Evolutionary conservation across 2,113 vertebrate species (phyloP).

Genomic region (Mellivora capensis): DNA sequence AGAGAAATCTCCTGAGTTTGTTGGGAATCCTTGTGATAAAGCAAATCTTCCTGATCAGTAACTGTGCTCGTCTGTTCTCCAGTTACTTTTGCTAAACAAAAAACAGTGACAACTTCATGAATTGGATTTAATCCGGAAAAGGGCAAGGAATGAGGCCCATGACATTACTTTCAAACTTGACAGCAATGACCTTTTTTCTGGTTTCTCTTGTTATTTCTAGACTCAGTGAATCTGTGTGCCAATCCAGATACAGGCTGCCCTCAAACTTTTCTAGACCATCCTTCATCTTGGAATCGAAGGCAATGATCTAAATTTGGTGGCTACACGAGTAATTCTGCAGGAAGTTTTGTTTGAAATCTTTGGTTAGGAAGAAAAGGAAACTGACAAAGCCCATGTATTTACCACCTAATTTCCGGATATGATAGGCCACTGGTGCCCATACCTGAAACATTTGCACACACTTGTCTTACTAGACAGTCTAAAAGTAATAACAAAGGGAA

Average conservation of each 20-base stretch:
- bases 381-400: background rate
- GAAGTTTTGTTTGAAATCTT: background rate
- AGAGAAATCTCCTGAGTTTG: background rate
- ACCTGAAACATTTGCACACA: background rate
- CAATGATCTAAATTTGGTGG: background rate
- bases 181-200: background rate
- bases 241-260: background rate
- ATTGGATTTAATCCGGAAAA: background rate
- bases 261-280: background rate
- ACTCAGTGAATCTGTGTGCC: background rate
- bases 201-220: background rate
- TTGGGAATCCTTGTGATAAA: background rate
- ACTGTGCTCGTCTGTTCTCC: background rate
- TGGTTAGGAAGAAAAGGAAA: background rate
- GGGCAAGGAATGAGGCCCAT: background rate
- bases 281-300: background rate
- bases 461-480: background rate
- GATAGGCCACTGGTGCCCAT: background rate
- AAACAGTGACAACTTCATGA: background rate
- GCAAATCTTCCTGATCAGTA: background rate
- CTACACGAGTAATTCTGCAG: background rate
- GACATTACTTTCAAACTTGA: background rate
- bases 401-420: background rate
- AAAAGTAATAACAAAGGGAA: background rate
- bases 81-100: background rate